Evolutionary conservation across 2,113 vertebrate species (phyloP).

Genomic region (Amphiprion percula): DNA sequence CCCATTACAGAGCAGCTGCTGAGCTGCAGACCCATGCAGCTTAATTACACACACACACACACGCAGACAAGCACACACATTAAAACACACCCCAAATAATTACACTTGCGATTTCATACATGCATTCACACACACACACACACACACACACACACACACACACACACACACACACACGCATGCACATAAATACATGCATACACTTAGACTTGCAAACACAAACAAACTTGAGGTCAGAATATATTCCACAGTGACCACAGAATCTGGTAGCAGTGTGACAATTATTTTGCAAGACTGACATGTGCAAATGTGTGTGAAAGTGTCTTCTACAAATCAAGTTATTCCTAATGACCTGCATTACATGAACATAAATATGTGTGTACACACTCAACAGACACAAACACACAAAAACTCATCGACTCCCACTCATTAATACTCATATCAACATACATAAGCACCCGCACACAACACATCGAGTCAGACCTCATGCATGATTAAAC

Average conservation of each 20-base stretch:
- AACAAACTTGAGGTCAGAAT: slow-evolving; percentile 73
- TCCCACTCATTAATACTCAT: slow-evolving; percentile 58
- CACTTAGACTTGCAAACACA: slow-evolving; percentile 47
- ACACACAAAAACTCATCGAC: slow-evolving; percentile 44
- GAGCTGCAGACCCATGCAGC: slow-evolving; percentile 59
- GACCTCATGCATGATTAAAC: slow-evolving; percentile 82
- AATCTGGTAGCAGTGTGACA: slow-evolving; percentile 71
- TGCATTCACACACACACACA: slow-evolving; percentile 11
- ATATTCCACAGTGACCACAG: slow-evolving; percentile 72
- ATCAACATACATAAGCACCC: slow-evolving; percentile 55
- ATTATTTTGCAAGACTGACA: slow-evolving; percentile 80
- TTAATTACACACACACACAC: slow-evolving; percentile 65
- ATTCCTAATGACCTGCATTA: slow-evolving; percentile 75
- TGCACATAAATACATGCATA: slow-evolving; percentile 23
- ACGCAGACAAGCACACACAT: slow-evolving; percentile 10
- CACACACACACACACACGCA: slow-evolving; percentile 22
- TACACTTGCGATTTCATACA: slow-evolving; percentile 58
- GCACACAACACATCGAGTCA: slow-evolving; percentile 56
- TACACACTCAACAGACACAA: slow-evolving; percentile 37
- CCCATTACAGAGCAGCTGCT: slow-evolving; percentile 81
- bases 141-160: slow-evolving; percentile 23
- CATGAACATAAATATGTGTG: slow-evolving; percentile 67
- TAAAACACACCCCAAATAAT: slow-evolving; percentile 63
- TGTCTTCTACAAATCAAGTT: slow-evolving; percentile 78
- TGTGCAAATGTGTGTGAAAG: slow-evolving; percentile 78